A percentile compares a stretch with the other conserved stretches of the same genome.
Evolutionary conservation across 2,888 invertebrate species (phyloP).

Genomic region (Pachymerium ferrugineum): DNA sequence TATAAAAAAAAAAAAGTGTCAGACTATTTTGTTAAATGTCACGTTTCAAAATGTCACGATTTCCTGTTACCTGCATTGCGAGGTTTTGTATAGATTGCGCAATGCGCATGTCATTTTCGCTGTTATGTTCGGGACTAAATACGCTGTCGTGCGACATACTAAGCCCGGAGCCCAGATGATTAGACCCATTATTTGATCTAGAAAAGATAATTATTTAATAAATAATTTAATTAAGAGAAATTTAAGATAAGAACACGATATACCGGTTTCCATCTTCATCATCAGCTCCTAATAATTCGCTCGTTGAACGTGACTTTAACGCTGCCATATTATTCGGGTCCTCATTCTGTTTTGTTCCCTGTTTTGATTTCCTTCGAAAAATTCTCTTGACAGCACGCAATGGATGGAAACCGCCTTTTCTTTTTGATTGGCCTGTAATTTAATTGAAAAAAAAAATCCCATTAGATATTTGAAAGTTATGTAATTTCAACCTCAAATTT

Average conservation of each 20-base stretch:
- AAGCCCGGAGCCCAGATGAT: constrained; percentile 51
- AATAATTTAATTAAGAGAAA: background rate
- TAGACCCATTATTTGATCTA: constrained; percentile 13
- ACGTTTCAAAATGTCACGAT: background rate
- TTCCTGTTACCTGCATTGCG: constrained; percentile 25
- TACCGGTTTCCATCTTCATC: constrained; percentile 43
- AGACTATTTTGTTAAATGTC: constrained; percentile 29
- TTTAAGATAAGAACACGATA: background rate
- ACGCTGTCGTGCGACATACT: constrained; percentile 89
- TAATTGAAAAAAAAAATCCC: background rate
- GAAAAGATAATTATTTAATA: background rate
- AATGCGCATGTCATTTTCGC: constrained; percentile 29
- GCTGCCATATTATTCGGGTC: constrained; percentile 43
- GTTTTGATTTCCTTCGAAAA: constrained; percentile 57
- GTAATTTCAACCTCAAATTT: too few species aligned
- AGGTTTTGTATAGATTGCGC: constrained; percentile 31
- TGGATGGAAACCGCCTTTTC: constrained; percentile 59
- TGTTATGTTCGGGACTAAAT: constrained; percentile 64
- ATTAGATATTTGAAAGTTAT: background rate
- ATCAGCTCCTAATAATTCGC: constrained; percentile 55
- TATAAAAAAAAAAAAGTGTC: constrained; percentile 1
- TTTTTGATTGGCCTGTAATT: constrained; percentile 37
- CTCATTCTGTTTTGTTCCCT: background rate
- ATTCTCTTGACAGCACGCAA: constrained; percentile 64
- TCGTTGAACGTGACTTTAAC: constrained; percentile 58